Conservation (phyloP, 1,140 invertebrate genomes). For the Pygmarrhopalites habei region DNA sequence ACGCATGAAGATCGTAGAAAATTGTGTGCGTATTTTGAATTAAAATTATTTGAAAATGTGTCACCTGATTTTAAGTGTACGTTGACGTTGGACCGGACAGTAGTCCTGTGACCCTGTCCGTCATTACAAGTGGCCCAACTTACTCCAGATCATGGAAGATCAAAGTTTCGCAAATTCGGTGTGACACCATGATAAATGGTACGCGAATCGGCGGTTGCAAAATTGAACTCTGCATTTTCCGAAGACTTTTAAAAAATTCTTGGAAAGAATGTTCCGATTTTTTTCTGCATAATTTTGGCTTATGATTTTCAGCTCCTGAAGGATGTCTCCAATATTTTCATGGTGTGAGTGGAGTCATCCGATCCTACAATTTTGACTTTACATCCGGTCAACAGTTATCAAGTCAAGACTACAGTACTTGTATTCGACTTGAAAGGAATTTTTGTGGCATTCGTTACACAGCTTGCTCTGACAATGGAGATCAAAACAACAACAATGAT, state of each 20-base stretch:
- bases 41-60: too few relatives aligned
- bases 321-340: conserved; percentile 76
- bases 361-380: conserved; percentile 75
- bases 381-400: conserved; percentile 67
- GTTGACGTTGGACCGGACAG: conserved; percentile 67
- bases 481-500: background rate
- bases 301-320: conserved; percentile 58
- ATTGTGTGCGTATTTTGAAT: too few relatives aligned
- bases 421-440: conserved; percentile 73
- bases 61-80: conserved; percentile 71
- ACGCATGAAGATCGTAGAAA: too few relatives aligned
- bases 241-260: too few relatives aligned
- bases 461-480: conserved; percentile 59
- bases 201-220: too few relatives aligned
- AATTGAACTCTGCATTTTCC: too few relatives aligned
- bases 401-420: conserved; percentile 82
- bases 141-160: conserved; percentile 73
- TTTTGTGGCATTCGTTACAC: conserved; percentile 81
- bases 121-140: conserved; percentile 66
- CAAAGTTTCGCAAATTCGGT: conserved; percentile 67
- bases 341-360: conserved; percentile 67
- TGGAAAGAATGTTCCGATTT: too few relatives aligned
- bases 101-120: conserved; percentile 62
- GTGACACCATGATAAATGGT: conserved; percentile 63
- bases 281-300: too few relatives aligned